A percentile compares a stretch with the other conserved stretches of the same genome.
phyloP scores from a whole-genome alignment of 2,888 invertebrate genomes.

The Hipparchia semele region DNA sequence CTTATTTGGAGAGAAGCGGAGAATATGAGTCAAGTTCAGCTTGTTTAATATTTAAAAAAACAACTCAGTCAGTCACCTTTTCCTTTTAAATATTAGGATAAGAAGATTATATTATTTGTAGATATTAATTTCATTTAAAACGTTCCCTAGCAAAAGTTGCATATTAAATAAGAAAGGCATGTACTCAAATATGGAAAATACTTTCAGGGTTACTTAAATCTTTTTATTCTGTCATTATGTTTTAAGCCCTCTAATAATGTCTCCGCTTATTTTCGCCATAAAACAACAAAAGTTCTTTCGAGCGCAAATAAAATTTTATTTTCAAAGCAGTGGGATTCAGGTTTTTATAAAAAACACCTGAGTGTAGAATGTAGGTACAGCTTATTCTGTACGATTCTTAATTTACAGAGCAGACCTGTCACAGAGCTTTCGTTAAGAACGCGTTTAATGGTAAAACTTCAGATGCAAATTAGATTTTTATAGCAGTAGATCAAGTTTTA shows the following conservation, averaged over 20 bases:
- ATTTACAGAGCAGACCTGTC: neutral
- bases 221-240: neutral
- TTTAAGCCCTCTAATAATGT: neutral
- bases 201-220: neutral
- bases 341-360: constrained; percentile 22
- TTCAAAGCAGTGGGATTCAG: neutral
- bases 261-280: neutral
- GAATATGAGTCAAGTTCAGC: too few relatives aligned
- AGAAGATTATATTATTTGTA: too few relatives aligned
- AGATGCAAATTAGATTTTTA: too few relatives aligned
- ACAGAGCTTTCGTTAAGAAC: neutral
- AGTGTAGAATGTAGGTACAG: neutral
- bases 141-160: too few relatives aligned
- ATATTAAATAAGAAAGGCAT: too few relatives aligned
- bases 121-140: too few relatives aligned
- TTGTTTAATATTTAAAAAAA: too few relatives aligned
- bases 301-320: constrained; percentile 10
- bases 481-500: too few relatives aligned
- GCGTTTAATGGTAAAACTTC: too few relatives aligned
- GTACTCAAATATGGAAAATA: neutral
- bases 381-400: constrained; percentile 12
- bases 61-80: too few relatives aligned
- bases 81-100: too few relatives aligned
- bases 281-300: constrained; percentile 5
- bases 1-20: too few relatives aligned